These are phyloP conservation scores for Bufo gargarizans DNA, from an alignment of 2,113 vertebrate genomes.

Conservation along the genomic window DNA sequence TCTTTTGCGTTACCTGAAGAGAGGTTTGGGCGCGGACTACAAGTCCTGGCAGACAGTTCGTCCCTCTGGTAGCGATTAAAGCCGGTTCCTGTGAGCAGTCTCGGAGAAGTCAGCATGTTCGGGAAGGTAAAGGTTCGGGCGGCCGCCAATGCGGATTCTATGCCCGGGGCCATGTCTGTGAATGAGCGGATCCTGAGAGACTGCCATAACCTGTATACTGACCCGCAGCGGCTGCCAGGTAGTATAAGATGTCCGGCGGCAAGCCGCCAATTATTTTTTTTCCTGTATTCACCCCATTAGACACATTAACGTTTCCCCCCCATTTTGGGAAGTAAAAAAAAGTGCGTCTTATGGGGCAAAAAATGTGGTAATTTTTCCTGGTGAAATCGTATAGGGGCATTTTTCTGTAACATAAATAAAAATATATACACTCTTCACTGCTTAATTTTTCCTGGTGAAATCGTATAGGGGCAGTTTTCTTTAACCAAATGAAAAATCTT, in stretches of 20 bases:
- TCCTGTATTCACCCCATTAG: too few species aligned
- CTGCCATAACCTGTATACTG: conserved; percentile 78
- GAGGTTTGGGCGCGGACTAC: background rate
- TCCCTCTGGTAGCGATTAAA: background rate
- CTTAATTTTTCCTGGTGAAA: too few species aligned
- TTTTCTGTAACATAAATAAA: too few species aligned
- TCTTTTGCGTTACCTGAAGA: background rate
- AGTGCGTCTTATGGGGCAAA: too few species aligned
- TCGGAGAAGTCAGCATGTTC: conserved; percentile 67
- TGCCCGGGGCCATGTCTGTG: conserved; percentile 70
- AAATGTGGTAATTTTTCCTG: too few species aligned
- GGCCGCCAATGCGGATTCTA: conserved; percentile 72
- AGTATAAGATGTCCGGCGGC: too few species aligned
- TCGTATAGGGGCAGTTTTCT: accelerated
- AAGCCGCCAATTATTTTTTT: too few species aligned
- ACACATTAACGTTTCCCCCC: too few species aligned
- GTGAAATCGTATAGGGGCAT: too few species aligned
- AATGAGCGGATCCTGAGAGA: conserved; percentile 79
- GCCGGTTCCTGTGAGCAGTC: background rate
- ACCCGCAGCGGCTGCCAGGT: conserved; percentile 55
- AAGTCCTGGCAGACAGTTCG: background rate
- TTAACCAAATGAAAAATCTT: too few species aligned
- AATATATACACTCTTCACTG: too few species aligned
- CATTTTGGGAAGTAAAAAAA: too few species aligned
- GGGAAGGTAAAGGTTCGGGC: conserved; percentile 75